Evolutionary conservation across 2,797 vertebrate species (phyloP), one percentile per base, ranked within the genome.

Genomic region (Peromyscus attwateri): DNA sequence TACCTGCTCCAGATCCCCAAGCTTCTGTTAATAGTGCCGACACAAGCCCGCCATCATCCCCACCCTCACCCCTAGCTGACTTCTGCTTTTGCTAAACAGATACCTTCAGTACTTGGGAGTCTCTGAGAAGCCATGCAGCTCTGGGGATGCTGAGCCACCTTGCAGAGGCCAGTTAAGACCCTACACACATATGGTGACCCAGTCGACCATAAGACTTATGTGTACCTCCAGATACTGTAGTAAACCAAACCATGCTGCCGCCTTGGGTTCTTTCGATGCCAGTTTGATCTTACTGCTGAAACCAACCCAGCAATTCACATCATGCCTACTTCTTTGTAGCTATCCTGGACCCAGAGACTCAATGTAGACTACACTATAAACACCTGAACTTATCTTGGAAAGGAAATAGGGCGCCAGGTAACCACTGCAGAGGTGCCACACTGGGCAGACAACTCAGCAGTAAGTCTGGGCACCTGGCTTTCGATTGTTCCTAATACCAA

Each of bases 341-440:
- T 76, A 46, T 40, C 55, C 55, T 57, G 16, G 55, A 57, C 55
- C 55, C n/a, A 17, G 2, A 83, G 46, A 55, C 29, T 57, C 76
- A 55, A 73, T 0, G 27, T 19, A 23, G 60, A 82, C n/a, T 13
- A 55, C 1, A 12, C 25, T 46, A 34, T 37, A n/a, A 70, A 52
- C 55, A 92, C 77, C 29, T 62, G 83, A 57, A 66, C 1, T 80
- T 46, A 64, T 21, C 21, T 34, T 1, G 6, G 87, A 82, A 93
- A 94, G 93, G 85, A 77, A 80, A 85, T 31, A 9, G 79, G 87
- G 71, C 2, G 31, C 82, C 85, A 88, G 95, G 66, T 85, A 75
- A 49, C 25, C 87, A 37, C 9, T 0, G 14, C n/a, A 57, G 37
- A 66, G 81, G 43, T 43, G 64, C 80, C 57, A 0, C 17, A 55